Evolutionary conservation across 2,888 invertebrate species (phyloP).

Genomic region (Tromatobia lineatoria): DNA sequence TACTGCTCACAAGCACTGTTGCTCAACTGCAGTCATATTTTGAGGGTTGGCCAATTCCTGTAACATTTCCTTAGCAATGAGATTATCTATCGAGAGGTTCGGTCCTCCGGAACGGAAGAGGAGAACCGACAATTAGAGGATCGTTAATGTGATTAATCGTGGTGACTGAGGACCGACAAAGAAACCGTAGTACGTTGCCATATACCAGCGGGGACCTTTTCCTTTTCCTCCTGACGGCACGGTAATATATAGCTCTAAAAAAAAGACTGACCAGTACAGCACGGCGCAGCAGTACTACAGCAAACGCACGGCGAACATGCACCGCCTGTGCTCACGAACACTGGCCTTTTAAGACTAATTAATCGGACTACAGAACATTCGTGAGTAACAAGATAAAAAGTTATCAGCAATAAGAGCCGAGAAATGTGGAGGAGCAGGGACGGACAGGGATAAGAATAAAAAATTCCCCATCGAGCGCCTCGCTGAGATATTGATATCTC

Average conservation of each 20-base stretch:
- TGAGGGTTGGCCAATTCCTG: not conserved
- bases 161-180: constrained; percentile 64
- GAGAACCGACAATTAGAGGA: constrained; percentile 67
- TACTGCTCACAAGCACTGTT: not conserved
- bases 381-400: constrained; percentile 15
- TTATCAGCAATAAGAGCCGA: constrained; percentile 18
- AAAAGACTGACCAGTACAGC: constrained; percentile 25
- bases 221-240: constrained; percentile 19
- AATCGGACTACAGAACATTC: constrained; percentile 25
- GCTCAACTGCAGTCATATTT: not conserved
- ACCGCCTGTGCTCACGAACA: constrained; percentile 31
- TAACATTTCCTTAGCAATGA: not conserved
- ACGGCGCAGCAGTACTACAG: constrained; percentile 29
- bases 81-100: not conserved
- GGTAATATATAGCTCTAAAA: constrained; percentile 20
- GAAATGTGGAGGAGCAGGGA: constrained; percentile 5
- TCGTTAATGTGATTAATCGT: constrained; percentile 69
- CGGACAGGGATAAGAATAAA: not conserved
- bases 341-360: constrained; percentile 38
- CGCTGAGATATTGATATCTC: constrained; percentile 31
- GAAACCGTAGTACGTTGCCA: constrained; percentile 38
- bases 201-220: constrained; percentile 31
- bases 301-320: constrained; percentile 25
- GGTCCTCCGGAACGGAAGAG: constrained; percentile 53
- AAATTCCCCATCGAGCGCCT: constrained; percentile 18